Evolutionary conservation across 2,888 invertebrate species (phyloP), one percentile per base, ranked within the genome.

Genomic region (Melinaea menophilus): DNA sequence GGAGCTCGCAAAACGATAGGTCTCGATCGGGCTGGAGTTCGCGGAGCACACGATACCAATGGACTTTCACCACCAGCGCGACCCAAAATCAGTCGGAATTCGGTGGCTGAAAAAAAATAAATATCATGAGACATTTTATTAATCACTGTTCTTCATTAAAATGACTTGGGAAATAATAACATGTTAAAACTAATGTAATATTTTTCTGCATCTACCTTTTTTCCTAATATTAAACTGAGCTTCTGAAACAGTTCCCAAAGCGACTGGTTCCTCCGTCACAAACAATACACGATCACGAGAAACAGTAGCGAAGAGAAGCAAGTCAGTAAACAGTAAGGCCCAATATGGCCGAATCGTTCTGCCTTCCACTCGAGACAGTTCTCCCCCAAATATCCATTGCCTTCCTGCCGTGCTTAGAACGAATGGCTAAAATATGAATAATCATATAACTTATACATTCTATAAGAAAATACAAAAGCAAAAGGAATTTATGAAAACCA

Each of bases 371-470:
- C 96, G 92, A 11, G 95, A 94, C 37, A 97, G 85, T 74, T 97
- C 96, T 0, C 97, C 96, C 4, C 96, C 97, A 74, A 97, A 97
- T 64, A 97, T 95, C 97, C 97, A 97, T 82, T 96, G 96, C 59
- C 97, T 92, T 35, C 96, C 96, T 59, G 95, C 94, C 73, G 95
- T 94, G 76, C 95, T 95, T 80, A 97, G 88, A 60, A 95, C 94
- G 82, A 97, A 97, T 60, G 97, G 96, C 93, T 94, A 81, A 9
- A 86, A 88, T 37, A 41, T 31, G 31, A 31, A 51, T 31, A 22
- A 31, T 7, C 22, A 7, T 9, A 3, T 22, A 9, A 11, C 11
- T 2, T 22, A 31, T 5, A 31, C 2, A 31, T 51, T 31, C 31
- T 51, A 11, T 13, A 51, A 51, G 22, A 22, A 22, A 1, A 22